These are phyloP conservation scores for Trichacis sp. DNA, from an alignment of 2,888 invertebrate genomes.

Conservation along the genomic window DNA sequence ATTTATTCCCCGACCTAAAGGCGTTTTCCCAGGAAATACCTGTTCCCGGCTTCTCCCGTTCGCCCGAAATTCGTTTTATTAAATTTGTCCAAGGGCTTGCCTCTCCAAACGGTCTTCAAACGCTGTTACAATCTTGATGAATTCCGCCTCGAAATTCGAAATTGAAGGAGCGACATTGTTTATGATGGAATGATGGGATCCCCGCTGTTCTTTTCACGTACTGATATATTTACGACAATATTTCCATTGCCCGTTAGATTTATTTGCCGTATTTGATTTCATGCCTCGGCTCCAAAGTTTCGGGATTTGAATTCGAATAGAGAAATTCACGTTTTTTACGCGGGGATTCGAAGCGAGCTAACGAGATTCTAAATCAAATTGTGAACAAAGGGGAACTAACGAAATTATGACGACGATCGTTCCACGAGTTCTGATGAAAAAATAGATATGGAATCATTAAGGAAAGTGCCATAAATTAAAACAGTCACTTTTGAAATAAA, in stretches of 20 bases:
- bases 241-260: neutral
- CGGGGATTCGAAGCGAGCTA: too few relatives aligned
- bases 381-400: too few relatives aligned
- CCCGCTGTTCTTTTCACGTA: slow-evolving; percentile 1
- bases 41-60: neutral
- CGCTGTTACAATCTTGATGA: neutral
- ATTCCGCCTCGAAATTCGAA: neutral
- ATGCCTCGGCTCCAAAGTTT: neutral
- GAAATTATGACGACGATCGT: too few relatives aligned
- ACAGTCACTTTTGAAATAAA: too few relatives aligned
- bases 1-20: neutral
- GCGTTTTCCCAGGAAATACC: neutral
- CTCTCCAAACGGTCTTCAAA: neutral
- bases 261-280: neutral
- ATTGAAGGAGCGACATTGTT: neutral
- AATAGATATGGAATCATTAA: too few relatives aligned
- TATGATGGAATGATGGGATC: neutral
- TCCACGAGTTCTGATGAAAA: too few relatives aligned
- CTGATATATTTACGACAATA: slow-evolving; percentile 2
- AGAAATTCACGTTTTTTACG: neutral
- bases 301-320: neutral
- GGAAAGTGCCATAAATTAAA: too few relatives aligned
- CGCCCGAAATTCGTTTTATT: neutral
- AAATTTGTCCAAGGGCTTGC: slow-evolving; percentile 1
- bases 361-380: too few relatives aligned